Percentiles rank a stretch among this genome's conserved stretches.
Evolutionary conservation across 2,888 invertebrate genomes (phyloP).

Genomic region (Andrena chrysosceles): DNA sequence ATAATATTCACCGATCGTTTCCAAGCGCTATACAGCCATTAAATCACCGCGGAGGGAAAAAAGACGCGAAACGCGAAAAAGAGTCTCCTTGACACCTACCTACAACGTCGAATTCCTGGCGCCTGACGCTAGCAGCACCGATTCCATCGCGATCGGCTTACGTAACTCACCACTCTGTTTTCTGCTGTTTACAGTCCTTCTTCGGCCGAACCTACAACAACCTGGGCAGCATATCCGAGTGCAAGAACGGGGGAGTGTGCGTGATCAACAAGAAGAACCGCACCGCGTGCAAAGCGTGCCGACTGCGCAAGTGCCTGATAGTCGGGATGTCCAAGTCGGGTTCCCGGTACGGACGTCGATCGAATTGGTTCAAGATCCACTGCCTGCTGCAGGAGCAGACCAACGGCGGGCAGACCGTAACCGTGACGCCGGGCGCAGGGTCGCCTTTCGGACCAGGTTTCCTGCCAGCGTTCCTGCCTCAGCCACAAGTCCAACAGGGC

Average conservation of each 20-base stretch:
- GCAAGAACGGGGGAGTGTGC: slow-evolving; percentile 96
- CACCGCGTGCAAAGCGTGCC: slow-evolving; percentile 96
- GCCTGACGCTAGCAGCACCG: too few species aligned
- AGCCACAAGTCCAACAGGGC: slow-evolving; percentile 69
- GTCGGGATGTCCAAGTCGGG: slow-evolving; percentile 97
- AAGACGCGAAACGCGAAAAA: neutral
- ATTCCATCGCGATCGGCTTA: too few species aligned
- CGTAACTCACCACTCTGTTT: neutral
- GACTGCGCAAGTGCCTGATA: slow-evolving; percentile 93
- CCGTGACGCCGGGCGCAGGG: slow-evolving; percentile 55
- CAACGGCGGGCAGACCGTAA: slow-evolving; percentile 71
- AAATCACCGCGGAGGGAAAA: neutral
- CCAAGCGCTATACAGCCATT: neutral
- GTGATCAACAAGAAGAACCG: slow-evolving; percentile 97
- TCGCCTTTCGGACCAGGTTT: slow-evolving; percentile 77
- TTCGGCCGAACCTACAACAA: slow-evolving; percentile 97
- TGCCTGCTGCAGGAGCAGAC: slow-evolving; percentile 93
- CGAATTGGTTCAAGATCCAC: slow-evolving; percentile 98
- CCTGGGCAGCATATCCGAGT: slow-evolving; percentile 94
- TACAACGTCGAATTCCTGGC: too few species aligned
- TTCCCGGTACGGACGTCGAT: slow-evolving; percentile 94
- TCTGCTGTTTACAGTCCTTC: slow-evolving; percentile 90
- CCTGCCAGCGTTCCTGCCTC: slow-evolving; percentile 77
- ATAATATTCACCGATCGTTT: slow-evolving; percentile 9
- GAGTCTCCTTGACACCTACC: too few species aligned